Conservation (phyloP, 2,888 invertebrate species). For the Maniola hyperantus region DNA sequence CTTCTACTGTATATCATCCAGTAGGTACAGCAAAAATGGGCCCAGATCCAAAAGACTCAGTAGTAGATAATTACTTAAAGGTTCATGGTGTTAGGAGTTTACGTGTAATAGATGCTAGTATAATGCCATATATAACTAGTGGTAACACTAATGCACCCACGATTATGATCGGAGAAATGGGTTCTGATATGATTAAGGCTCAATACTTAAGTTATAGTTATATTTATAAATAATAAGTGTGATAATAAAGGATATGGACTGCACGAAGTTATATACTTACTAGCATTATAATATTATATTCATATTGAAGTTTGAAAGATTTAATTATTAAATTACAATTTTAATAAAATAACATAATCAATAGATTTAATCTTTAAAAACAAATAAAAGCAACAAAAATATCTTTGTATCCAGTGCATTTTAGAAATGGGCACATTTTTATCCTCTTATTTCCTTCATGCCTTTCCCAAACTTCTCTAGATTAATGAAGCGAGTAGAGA, state of each 20-base stretch:
- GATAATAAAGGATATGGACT: no score
- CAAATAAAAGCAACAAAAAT: no score
- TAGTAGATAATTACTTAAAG: conserved; percentile 81
- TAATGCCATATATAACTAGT: conserved; percentile 89
- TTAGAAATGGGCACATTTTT: background rate
- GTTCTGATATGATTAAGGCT: conserved; percentile 87
- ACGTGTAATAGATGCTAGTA: conserved; percentile 88
- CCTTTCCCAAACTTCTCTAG: background rate
- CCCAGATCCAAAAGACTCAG: conserved; percentile 51
- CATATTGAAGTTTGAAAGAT: no score
- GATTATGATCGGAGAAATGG: conserved; percentile 92
- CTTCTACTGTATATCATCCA: conserved; percentile 84
- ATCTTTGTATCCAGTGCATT: no score
- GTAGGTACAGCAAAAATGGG: conserved; percentile 86
- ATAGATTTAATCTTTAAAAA: no score
- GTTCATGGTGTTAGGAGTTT: conserved; percentile 85
- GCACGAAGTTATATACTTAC: no score
- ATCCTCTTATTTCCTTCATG: background rate
- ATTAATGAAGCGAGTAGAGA: background rate
- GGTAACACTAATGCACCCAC: conserved; percentile 91
- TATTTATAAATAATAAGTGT: no score
- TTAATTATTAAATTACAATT: no score
- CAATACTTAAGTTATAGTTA: conserved; percentile 26
- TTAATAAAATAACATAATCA: no score
- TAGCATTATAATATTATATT: no score